Evolutionary conservation across 2,888 invertebrate species (phyloP).

Genomic region (Eupeodes luniger): DNA sequence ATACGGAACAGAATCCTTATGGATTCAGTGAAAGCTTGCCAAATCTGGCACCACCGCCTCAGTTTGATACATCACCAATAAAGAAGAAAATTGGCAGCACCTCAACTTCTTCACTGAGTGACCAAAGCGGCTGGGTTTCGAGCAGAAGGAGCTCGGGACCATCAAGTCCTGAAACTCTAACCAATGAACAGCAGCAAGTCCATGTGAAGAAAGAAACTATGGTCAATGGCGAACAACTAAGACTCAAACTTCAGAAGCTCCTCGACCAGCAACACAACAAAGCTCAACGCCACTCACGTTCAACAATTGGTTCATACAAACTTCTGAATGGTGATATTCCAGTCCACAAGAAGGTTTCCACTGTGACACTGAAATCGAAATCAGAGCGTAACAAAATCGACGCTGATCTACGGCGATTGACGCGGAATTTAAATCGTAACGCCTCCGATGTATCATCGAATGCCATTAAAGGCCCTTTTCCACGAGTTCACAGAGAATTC

Average conservation of each 20-base stretch:
- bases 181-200: conserved; percentile 78
- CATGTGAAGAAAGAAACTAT: conserved; percentile 82
- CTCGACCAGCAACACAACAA: conserved; percentile 80
- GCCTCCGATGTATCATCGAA: conserved; percentile 50
- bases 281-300: conserved; percentile 40
- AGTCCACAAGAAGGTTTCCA: conserved; percentile 81
- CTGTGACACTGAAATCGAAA: conserved; percentile 81
- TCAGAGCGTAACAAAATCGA: conserved; percentile 80
- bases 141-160: conserved; percentile 89
- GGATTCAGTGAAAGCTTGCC: conserved; percentile 90
- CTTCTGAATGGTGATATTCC: conserved; percentile 78
- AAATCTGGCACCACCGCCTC: conserved; percentile 88
- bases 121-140: conserved; percentile 95
- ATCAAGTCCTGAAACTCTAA: conserved; percentile 86
- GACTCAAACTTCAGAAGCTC: conserved; percentile 88
- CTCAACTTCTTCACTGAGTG: conserved; percentile 89
- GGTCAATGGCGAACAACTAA: conserved; percentile 88
- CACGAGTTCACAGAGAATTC: conserved; percentile 54
- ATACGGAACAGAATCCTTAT: conserved; percentile 81
- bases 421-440: conserved; percentile 77
- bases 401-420: conserved; percentile 74
- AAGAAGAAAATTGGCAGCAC: conserved; percentile 83
- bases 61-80: conserved; percentile 86
- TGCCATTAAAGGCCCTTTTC: conserved; percentile 42
- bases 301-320: conserved; percentile 74